Conservation (phyloP, 2,888 invertebrate genomes). For the Drosophila picticornis region DNA sequence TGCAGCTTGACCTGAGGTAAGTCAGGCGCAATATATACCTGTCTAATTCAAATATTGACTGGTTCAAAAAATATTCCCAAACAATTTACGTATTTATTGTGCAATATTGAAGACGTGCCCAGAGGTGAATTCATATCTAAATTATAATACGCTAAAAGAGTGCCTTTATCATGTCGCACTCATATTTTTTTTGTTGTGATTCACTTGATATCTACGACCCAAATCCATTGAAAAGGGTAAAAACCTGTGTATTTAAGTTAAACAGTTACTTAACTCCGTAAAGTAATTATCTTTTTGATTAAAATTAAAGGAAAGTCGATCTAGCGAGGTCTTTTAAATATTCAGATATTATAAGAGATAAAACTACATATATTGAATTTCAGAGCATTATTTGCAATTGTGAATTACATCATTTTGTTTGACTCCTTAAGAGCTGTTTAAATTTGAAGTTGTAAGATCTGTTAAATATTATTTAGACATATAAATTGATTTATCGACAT, state of each 20-base stretch:
- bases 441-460: background rate
- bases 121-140: background rate
- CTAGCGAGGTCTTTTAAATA: background rate
- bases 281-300: background rate
- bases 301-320: background rate
- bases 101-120: conserved; percentile 18
- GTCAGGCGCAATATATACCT: conserved; percentile 25
- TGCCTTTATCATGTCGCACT: background rate
- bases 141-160: background rate
- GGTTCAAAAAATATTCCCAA: conserved; percentile 7
- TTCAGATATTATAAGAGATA: background rate
- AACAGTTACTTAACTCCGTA: background rate
- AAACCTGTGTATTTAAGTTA: too few relatives aligned
- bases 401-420: background rate
- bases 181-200: background rate
- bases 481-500: too few relatives aligned
- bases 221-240: background rate
- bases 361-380: background rate
- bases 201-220: background rate
- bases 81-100: conserved; percentile 2
- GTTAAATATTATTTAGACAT: background rate
- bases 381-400: background rate
- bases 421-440: background rate
- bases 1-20: conserved; percentile 68
- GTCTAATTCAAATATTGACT: conserved; percentile 9